Evolutionary conservation across 2,888 invertebrate genomes (phyloP), one percentile per base, ranked within the genome.

Genomic region (Zaprionus bogoriensis): DNA sequence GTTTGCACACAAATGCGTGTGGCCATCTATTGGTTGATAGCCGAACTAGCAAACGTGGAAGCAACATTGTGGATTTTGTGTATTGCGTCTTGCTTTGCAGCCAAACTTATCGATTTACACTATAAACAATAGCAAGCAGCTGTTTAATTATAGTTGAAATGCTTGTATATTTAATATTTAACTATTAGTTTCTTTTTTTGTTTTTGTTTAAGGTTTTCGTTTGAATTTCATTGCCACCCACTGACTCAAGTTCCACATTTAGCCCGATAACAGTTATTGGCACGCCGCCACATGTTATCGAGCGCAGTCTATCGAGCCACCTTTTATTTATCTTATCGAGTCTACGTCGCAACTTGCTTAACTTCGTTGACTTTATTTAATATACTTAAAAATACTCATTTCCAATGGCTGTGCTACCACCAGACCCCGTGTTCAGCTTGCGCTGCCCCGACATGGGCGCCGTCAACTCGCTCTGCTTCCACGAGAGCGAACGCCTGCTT

Each of bases 351-450:
- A 51, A 47, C 55, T 66, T 63, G 58, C 67, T 45, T 45, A 46
- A n/a, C n/a, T n/a, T n/a, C n/a, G 41, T 52, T 17, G 0, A 62
- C 39, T 71, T 62, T 39, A 17, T 39, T 62, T 42, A 41, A 39
- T 19, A 58, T 20, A 59, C n/a, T n/a, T n/a, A n/a, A n/a, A n/a
- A n/a, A 58, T 28, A 45, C n/a, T 7, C 22, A n/a, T 22, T 32
- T 30, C 28, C 39, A 48, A 95, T 94, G 95, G 94, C 95, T 88
- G 93, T 95, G 83, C 91, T 95, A 91, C 90, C 90, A 70, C 95
- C 95, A 71, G 96, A 96, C 91, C 96, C 96, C 61, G 93, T 94
- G 81, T 96, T 94, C 90, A 93, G 94, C 55, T 92, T 96, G 74
- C 93, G 94, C 81, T 93, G 94, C 67, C 91, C 92, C 39, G 94